Conservation (phyloP, 2,113 vertebrate species). For the Clarias magur region DNA sequence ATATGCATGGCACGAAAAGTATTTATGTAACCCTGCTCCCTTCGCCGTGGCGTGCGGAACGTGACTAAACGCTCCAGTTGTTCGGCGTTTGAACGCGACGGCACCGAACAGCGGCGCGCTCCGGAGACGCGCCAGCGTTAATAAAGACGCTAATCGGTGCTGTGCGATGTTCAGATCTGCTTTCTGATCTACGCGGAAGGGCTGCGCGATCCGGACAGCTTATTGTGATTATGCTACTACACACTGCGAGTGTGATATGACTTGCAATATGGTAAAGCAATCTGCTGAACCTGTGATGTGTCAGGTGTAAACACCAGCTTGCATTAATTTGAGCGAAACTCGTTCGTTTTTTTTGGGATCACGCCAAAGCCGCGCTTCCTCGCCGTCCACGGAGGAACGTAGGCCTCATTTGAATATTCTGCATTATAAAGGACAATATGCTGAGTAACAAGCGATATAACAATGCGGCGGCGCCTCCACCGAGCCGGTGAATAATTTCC, state of each 20-base stretch:
- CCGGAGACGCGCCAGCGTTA: neutral
- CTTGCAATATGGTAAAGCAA: slow-evolving; percentile 25
- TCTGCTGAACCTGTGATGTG: slow-evolving; percentile 26
- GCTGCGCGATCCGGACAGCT: neutral
- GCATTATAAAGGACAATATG: slow-evolving; percentile 13
- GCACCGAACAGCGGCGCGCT: neutral
- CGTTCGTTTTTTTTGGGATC: neutral
- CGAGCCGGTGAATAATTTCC: neutral
- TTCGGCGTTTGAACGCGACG: neutral
- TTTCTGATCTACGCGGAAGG: neutral
- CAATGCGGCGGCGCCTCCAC: neutral
- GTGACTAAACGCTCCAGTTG: slow-evolving; percentile 1
- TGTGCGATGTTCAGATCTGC: neutral
- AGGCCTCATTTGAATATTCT: slow-evolving; percentile 11
- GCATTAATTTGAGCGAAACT: slow-evolving; percentile 10
- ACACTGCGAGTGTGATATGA: neutral
- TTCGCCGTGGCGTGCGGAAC: neutral
- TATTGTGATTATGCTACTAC: slow-evolving; percentile 21
- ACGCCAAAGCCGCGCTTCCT: slow-evolving; percentile 9
- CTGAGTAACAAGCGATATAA: neutral
- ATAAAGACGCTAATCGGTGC: neutral
- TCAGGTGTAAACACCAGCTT: slow-evolving; percentile 19
- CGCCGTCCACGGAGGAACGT: neutral
- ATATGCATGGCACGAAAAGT: neutral
- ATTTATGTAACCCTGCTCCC: neutral